These are phyloP conservation scores for Stercorarius parasiticus DNA, from an alignment of 2,113 vertebrate genomes.

Conservation along the genomic window DNA sequence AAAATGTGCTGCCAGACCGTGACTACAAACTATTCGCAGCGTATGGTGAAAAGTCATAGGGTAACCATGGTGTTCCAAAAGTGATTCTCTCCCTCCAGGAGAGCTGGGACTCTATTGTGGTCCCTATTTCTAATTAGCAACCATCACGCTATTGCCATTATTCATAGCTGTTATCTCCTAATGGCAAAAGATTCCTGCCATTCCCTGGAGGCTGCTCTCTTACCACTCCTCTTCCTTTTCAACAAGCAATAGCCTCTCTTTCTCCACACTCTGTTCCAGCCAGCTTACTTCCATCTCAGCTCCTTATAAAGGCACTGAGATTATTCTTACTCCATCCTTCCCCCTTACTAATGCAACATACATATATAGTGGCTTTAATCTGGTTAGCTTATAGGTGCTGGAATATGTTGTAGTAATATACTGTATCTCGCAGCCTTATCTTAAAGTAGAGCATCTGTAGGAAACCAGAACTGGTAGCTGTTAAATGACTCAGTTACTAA, in stretches of 20 bases:
- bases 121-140: neutral
- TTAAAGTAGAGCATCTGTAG: neutral
- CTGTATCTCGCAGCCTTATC: neutral
- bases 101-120: neutral
- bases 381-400: neutral
- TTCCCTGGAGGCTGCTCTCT: neutral
- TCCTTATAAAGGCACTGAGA: neutral
- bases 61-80: neutral
- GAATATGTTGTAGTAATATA: neutral
- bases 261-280: neutral
- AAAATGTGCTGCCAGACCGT: neutral
- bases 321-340: neutral
- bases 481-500: neutral
- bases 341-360: neutral
- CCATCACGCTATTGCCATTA: neutral
- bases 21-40: neutral
- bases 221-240: neutral
- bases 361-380: neutral
- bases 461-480: neutral
- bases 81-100: neutral
- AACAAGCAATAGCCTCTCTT: neutral
- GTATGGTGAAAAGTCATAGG: neutral
- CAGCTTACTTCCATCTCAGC: neutral
- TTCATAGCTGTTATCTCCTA: neutral
- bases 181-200: neutral